Conservation (phyloP, 2,888 invertebrate species). For the Cantharis rustica region DNA sequence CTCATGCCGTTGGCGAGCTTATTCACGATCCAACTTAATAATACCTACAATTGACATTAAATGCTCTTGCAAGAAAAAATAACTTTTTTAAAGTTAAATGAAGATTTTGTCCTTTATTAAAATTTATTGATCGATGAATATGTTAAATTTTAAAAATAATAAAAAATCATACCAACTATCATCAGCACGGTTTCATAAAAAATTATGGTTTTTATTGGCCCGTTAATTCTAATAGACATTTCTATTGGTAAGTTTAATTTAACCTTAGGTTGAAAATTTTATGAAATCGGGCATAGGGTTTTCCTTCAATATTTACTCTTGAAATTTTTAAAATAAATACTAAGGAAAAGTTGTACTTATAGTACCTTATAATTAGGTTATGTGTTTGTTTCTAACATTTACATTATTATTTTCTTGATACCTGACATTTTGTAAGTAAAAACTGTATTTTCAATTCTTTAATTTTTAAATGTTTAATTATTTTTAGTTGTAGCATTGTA, state of each 20-base stretch:
- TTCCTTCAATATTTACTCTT: no score
- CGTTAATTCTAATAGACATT: no score
- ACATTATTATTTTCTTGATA: neutral
- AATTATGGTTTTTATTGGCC: no score
- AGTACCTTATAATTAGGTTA: no score
- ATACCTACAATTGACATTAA: constrained; percentile 46
- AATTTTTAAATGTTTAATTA: neutral
- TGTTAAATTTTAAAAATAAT: neutral
- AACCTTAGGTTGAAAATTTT: no score
- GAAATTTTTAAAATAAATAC: no score
- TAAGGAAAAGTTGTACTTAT: no score
- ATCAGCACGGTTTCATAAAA: no score
- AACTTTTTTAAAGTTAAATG: neutral
- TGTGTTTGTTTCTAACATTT: neutral
- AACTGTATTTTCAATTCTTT: neutral
- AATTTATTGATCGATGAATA: neutral
- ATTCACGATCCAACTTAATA: constrained; percentile 3
- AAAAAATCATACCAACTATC: no score
- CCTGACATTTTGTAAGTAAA: neutral
- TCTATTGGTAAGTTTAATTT: no score
- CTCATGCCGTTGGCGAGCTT: constrained; percentile 38
- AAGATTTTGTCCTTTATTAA: neutral
- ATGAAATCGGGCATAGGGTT: no score
- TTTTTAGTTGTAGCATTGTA: no score
- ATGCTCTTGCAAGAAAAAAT: constrained; percentile 7